Percentiles rank a stretch among this genome's conserved stretches.
Evolutionary conservation across 23 tunicate genomes (phyloP).

Genomic region (Clavelina lepadiformis): DNA sequence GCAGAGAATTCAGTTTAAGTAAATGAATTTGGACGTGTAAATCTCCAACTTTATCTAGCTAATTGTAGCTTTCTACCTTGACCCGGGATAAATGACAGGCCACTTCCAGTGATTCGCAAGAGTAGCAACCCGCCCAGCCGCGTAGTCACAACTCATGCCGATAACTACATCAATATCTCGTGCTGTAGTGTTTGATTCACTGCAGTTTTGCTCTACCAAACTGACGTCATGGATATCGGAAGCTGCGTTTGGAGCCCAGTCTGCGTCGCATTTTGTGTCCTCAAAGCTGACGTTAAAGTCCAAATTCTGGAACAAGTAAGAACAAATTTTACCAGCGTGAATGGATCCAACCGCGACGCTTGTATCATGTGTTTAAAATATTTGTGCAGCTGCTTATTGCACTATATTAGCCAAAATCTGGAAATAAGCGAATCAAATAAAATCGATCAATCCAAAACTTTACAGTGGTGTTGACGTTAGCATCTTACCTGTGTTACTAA

Average conservation of each 20-base stretch:
- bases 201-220: conserved; percentile 23
- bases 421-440: no score
- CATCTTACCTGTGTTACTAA: no score
- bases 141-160: conserved; percentile 79
- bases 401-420: no score
- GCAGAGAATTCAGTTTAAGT: no score
- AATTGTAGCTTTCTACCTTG: conserved; percentile 38
- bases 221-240: conserved; percentile 60
- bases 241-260: conserved; percentile 35
- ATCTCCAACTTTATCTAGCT: neutral
- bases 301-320: neutral
- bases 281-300: conserved; percentile 13
- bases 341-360: no score
- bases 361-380: no score
- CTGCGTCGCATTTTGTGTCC: conserved; percentile 72
- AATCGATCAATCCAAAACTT: no score
- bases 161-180: conserved; percentile 32
- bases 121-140: conserved; percentile 53
- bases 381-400: no score
- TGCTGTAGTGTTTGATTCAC: conserved; percentile 2
- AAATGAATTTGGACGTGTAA: no score
- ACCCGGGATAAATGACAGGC: conserved; percentile 62
- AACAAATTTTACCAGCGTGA: no score
- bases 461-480: no score
- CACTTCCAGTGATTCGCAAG: conserved; percentile 80